Evolutionary conservation across 2,888 invertebrate species (phyloP).

Genomic region (Limnephilus auricula): DNA sequence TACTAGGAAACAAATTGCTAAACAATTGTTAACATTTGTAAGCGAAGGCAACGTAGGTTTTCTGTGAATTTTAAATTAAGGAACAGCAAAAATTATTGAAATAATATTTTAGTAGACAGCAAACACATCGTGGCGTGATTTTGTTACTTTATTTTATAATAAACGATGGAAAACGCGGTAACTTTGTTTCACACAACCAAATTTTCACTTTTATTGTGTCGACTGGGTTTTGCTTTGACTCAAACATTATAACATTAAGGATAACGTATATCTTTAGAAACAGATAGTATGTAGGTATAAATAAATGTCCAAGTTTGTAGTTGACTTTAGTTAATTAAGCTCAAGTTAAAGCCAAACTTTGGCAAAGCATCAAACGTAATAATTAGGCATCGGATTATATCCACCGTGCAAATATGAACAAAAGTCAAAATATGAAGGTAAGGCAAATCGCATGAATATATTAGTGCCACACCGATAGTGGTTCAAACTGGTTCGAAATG

Average conservation of each 20-base stretch:
- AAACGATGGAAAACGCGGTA: neutral
- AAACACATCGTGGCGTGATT: neutral
- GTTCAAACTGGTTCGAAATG: too few relatives aligned
- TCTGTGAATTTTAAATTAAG: neutral
- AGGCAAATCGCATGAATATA: too few relatives aligned
- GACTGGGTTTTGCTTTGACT: neutral
- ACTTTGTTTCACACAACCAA: neutral
- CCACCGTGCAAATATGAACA: too few relatives aligned
- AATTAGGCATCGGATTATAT: too few relatives aligned
- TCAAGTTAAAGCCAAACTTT: too few relatives aligned
- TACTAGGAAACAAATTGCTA: neutral
- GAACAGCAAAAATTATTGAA: neutral
- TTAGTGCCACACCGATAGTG: too few relatives aligned
- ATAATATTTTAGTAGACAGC: neutral
- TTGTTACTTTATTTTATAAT: neutral
- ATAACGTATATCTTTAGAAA: neutral
- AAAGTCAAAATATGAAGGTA: too few relatives aligned
- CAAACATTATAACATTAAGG: neutral
- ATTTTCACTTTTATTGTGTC: neutral
- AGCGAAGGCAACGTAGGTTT: neutral
- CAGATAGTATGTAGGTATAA: neutral
- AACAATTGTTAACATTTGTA: neutral
- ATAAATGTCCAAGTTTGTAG: too few relatives aligned
- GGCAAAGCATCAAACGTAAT: too few relatives aligned
- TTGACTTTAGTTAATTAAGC: too few relatives aligned